These are phyloP conservation scores for Excalfactoria chinensis DNA, from an alignment of 2,113 vertebrate species.

Conservation along the genomic window DNA sequence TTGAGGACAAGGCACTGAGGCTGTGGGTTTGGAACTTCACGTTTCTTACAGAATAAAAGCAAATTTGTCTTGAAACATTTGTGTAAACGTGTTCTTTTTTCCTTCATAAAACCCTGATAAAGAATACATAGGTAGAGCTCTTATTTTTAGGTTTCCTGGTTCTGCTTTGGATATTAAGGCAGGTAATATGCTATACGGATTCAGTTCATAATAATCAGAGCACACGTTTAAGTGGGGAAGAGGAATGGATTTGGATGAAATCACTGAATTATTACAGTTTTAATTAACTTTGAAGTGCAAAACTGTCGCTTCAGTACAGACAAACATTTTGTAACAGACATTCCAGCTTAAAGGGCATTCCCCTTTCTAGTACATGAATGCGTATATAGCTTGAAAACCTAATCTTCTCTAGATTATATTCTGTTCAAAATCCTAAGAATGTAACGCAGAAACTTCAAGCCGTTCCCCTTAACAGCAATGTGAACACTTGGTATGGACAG, in stretches of 20 bases:
- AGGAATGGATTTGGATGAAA: neutral
- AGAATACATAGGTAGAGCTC: neutral
- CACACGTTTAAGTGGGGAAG: neutral
- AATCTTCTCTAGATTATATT: neutral
- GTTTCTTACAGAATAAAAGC: neutral
- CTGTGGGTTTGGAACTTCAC: rapidly evolving
- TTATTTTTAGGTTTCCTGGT: neutral
- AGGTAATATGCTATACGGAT: rapidly evolving
- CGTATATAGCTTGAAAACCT: neutral
- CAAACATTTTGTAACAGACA: neutral
- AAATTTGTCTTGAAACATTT: neutral
- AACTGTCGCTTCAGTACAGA: neutral
- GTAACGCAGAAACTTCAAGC: no score
- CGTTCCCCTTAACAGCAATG: rapidly evolving
- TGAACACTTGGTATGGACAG: no score
- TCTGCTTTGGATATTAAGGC: neutral
- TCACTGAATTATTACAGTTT: neutral
- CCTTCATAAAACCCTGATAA: neutral
- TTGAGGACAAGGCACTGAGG: neutral
- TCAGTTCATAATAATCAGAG: neutral
- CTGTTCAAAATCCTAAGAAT: neutral
- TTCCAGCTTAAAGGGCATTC: neutral
- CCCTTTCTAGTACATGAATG: neutral
- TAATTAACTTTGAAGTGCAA: neutral
- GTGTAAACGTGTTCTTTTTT: neutral